These are phyloP conservation scores for Emydura subglobosa DNA, from an alignment of 2,113 vertebrate species.

Conservation along the genomic window DNA sequence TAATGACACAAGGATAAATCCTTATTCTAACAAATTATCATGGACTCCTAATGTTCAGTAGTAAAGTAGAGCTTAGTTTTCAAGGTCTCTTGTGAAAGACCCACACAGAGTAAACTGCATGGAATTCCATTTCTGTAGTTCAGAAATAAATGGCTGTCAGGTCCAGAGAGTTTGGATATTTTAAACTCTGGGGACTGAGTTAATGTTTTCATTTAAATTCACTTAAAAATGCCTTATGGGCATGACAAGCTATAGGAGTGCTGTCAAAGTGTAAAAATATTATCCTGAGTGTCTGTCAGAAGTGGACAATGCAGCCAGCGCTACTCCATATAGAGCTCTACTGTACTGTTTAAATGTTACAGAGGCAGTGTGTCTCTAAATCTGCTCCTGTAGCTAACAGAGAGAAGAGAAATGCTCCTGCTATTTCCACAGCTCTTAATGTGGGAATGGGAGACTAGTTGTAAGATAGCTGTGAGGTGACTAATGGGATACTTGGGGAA, in stretches of 20 bases:
- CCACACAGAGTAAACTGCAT: background rate
- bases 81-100: background rate
- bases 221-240: background rate
- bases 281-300: constrained; percentile 15
- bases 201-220: constrained; percentile 37
- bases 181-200: background rate
- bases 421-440: rapidly evolving
- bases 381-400: background rate
- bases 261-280: constrained; percentile 10
- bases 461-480: background rate
- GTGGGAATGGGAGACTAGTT: background rate
- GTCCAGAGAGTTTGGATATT: constrained; percentile 1
- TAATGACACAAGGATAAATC: background rate
- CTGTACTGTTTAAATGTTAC: background rate
- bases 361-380: background rate
- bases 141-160: background rate
- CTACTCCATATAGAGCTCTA: background rate
- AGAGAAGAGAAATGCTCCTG: background rate
- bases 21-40: background rate
- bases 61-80: background rate
- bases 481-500: background rate
- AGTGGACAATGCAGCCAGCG: background rate
- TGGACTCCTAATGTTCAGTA: background rate
- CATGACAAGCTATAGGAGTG: background rate
- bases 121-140: background rate